Conservation (phyloP, 1,140 invertebrate genomes). For the Drosophila rhopaloa region DNA sequence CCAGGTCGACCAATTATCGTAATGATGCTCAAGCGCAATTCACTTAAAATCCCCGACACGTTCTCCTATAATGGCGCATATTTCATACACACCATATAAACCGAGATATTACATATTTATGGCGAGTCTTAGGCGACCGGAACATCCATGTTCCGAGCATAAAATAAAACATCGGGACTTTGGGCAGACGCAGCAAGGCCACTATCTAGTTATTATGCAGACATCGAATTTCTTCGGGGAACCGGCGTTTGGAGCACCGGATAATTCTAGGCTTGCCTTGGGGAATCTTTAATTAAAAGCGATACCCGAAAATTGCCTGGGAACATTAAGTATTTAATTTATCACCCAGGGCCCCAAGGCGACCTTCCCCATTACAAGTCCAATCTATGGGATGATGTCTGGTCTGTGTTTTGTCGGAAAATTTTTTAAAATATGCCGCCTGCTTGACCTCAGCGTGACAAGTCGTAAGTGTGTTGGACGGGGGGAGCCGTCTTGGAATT, state of each 20-base stretch:
- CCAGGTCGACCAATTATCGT: conserved; percentile 61
- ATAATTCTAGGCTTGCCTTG: conserved; percentile 16
- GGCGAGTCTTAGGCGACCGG: conserved; percentile 39
- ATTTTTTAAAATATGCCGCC: conserved; percentile 55
- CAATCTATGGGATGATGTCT: conserved; percentile 2
- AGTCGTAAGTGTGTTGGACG: conserved; percentile 3
- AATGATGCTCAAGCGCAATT: conserved; percentile 54
- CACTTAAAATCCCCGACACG: conserved; percentile 51
- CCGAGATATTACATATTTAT: conserved; percentile 32
- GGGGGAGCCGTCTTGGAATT: conserved; percentile 33
- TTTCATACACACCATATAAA: conserved; percentile 31
- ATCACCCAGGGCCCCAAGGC: conserved; percentile 50
- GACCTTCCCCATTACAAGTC: conserved; percentile 54
- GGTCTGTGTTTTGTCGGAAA: conserved; percentile 32
- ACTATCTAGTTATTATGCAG: conserved; percentile 61
- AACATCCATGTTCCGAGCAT: conserved; percentile 44
- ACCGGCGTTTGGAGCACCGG: conserved; percentile 35
- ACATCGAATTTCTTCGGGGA: conserved; percentile 18
- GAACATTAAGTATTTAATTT: conserved; percentile 72
- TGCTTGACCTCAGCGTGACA: conserved; percentile 46
- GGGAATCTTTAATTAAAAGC: conserved; percentile 70
- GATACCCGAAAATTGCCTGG: conserved; percentile 35
- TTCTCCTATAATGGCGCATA: conserved; percentile 37
- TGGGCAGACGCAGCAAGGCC: conserved; percentile 28
- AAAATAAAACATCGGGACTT: conserved; percentile 13